Conservation (phyloP, 1,140 invertebrate genomes). For the Triops longicaudatus region DNA sequence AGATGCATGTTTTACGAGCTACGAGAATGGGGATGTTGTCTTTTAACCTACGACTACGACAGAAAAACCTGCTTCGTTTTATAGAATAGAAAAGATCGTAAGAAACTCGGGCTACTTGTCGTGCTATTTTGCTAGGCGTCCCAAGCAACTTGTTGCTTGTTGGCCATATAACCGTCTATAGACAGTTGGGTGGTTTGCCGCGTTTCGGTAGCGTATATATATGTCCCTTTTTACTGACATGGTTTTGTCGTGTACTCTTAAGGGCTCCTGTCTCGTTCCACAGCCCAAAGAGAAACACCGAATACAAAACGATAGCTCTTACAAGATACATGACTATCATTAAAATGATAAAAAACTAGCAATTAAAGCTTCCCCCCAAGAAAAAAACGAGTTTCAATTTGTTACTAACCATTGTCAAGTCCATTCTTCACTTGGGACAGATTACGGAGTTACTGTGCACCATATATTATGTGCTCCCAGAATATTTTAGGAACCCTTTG, state of each 20-base stretch:
- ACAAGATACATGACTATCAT: conserved; percentile 12
- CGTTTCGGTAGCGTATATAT: conserved; percentile 3
- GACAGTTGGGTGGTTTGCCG: conserved; percentile 9
- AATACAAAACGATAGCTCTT: background rate
- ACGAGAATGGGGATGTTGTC: background rate
- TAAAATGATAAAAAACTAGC: conserved; percentile 9
- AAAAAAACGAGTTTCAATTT: conserved; percentile 8
- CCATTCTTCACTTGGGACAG: conserved; percentile 6
- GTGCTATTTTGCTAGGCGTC: background rate
- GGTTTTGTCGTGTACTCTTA: background rate
- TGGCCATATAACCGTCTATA: conserved; percentile 4
- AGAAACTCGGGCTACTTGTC: background rate
- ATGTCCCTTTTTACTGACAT: conserved; percentile 1
- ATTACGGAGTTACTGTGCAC: background rate
- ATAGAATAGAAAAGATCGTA: background rate
- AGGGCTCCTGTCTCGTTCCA: background rate
- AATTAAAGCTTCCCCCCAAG: background rate
- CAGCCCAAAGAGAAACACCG: background rate
- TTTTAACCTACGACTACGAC: conserved; percentile 8
- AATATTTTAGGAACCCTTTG: background rate
- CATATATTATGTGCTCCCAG: background rate
- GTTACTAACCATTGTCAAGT: conserved; percentile 6
- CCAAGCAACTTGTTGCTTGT: background rate
- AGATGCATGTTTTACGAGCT: conserved; percentile 2
- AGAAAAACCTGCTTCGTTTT: background rate